Evolutionary conservation across 2,888 invertebrate genomes (phyloP).

Genomic region (Thelaira solivaga): DNA sequence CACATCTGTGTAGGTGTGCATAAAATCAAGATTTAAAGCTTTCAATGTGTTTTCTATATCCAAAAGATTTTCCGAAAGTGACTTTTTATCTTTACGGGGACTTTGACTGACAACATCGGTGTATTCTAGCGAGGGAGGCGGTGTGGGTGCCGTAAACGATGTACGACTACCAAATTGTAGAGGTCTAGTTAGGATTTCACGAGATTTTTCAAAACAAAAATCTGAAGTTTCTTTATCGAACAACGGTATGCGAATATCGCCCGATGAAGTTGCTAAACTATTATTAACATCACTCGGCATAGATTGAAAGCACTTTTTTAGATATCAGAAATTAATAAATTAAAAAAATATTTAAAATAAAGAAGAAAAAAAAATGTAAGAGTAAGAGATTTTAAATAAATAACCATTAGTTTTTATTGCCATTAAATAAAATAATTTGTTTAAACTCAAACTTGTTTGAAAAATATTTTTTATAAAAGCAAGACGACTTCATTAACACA

Average conservation of each 20-base stretch:
- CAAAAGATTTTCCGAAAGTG: conserved; percentile 75
- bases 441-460: background rate
- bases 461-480: background rate
- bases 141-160: conserved; percentile 55
- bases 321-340: conserved; percentile 53
- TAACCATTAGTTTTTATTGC: background rate
- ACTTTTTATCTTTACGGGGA: conserved; percentile 68
- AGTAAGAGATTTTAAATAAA: conserved; percentile 17
- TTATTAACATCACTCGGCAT: conserved; percentile 79
- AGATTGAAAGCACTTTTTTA: conserved; percentile 77
- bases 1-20: conserved; percentile 77
- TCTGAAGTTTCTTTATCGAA: conserved; percentile 87
- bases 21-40: conserved; percentile 76
- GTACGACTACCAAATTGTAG: conserved; percentile 64
- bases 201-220: conserved; percentile 85
- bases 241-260: conserved; percentile 80
- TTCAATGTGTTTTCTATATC: conserved; percentile 77
- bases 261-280: conserved; percentile 71
- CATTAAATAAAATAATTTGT: background rate
- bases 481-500: too few relatives aligned
- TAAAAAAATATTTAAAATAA: conserved; percentile 58
- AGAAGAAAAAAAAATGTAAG: conserved; percentile 31
- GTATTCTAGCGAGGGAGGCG: conserved; percentile 64
- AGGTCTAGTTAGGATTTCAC: conserved; percentile 82
- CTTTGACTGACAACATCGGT: conserved; percentile 35